Base-by-base conservation (phyloP, 1,140 invertebrate species). In the Drosophila sucinea region DNA sequence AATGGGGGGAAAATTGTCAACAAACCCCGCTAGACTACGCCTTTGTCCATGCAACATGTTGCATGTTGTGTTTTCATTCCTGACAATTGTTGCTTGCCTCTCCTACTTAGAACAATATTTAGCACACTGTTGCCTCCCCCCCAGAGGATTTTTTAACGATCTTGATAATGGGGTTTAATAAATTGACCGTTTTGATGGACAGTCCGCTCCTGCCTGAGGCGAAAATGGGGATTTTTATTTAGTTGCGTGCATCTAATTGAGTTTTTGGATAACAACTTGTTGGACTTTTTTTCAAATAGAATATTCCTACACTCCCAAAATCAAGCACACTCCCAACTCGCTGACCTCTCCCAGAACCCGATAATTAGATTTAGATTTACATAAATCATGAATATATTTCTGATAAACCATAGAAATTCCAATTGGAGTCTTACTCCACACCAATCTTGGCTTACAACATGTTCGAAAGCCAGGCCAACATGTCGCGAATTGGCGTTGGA, bases 41-140 rank as follows among this genome's bases (percentile, higher is more conserved):
- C 79, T 11, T 6, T 83, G 79, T 0, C 1, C 1, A 72, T 79
- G 63, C 82, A 86, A 61, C 82, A 81, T 58, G 81, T 81, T 79
- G 75, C 47, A 68, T 79, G 81, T 83, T 86, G 82, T 86, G 82
- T 86, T 86, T 76, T 86, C 70, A 81, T 86, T 82, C 81, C 78
- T 57, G 79, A 73, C 78, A 79, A 86, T 86, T 86, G 82, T 81
- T 86, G 82, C 70, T 75, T 64, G 58, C 58, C n/a, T 47, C 32
- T 17, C 17, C 17, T 27, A 32, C 30, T 51, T 55, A 17, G n/a
- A 41, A n/a, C 25, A 17, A 30, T 64, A 38, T 32, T 35, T 62
- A 23, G 4, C 4, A 4, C 29, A 29, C n/a, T 58, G 35, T 44
- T 51, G 40, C 23, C 54, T 47, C 23, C 17, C 17, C 17, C 1